Percentiles rank a stretch among this genome's conserved stretches.
These are phyloP conservation scores for Rhagologus leucostigma DNA, from an alignment of 2,113 vertebrate species.

Conservation along the genomic window DNA sequence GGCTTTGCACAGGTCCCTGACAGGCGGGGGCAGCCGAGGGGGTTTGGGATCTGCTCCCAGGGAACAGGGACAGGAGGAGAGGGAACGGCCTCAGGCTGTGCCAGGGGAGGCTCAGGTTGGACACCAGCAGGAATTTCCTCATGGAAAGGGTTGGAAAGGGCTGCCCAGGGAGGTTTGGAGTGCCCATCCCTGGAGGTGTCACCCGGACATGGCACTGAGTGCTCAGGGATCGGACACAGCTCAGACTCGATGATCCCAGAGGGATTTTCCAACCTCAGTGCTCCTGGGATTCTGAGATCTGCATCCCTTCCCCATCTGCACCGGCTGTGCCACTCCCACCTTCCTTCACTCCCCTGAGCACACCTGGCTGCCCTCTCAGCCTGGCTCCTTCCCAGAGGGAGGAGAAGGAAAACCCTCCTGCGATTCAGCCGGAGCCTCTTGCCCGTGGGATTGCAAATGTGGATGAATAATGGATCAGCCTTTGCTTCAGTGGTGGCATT, in stretches of 20 bases:
- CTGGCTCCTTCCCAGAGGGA: neutral
- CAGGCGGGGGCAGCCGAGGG: neutral
- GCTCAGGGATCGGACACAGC: neutral
- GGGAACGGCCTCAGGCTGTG: neutral
- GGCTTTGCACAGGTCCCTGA: neutral
- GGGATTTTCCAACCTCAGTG: neutral
- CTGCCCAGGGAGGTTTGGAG: neutral
- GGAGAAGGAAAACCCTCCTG: neutral
- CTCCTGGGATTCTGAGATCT: neutral
- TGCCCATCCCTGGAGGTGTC: neutral
- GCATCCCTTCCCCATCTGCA: neutral
- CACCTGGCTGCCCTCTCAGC: neutral
- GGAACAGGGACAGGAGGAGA: neutral
- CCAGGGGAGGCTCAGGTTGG: neutral
- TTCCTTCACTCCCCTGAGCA: neutral
- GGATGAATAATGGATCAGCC: conserved; percentile 1
- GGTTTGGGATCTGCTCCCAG: neutral
- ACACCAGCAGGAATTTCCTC: neutral
- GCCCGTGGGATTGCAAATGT: neutral
- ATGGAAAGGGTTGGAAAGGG: neutral
- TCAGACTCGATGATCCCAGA: fast-evolving
- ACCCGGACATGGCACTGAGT: neutral
- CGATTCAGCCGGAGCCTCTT: neutral
- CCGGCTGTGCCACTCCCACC: neutral
- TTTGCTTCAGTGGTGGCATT: neutral